Evolutionary conservation across 2,888 invertebrate species (phyloP).

Genomic region (Eurytoma californica): DNA sequence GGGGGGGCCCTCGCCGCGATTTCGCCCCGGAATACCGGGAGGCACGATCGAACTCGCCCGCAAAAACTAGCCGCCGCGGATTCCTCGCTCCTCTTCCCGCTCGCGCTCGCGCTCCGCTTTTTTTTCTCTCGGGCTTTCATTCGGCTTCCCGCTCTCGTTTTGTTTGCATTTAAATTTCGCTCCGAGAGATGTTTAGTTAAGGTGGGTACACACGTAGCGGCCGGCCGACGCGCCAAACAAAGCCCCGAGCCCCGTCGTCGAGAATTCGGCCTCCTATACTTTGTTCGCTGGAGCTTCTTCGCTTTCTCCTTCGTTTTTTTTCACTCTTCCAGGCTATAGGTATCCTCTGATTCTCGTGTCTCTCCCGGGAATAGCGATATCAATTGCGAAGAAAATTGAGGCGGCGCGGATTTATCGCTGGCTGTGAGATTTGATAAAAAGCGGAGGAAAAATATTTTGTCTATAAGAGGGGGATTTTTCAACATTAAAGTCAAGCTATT

Average conservation of each 20-base stretch:
- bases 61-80: conserved; percentile 34
- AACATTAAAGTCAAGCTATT: no score
- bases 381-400: not conserved
- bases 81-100: conserved; percentile 1
- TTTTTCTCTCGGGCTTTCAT: conserved; percentile 15
- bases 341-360: no score
- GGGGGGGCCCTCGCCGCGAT: not conserved
- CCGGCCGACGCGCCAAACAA: conserved; percentile 25
- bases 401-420: not conserved
- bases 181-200: conserved; percentile 48
- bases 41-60: not conserved
- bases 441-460: no score
- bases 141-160: conserved; percentile 25
- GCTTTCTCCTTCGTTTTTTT: not conserved
- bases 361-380: not conserved
- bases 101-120: not conserved
- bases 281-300: not conserved
- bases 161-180: conserved; percentile 54
- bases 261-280: conserved; percentile 15
- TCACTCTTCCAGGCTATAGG: no score
- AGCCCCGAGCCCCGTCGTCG: conserved; percentile 13
- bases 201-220: conserved; percentile 33
- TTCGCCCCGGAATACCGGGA: conserved; percentile 27
- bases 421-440: no score
- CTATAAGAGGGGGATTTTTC: no score